phyloP scores from a whole-genome alignment of 2,797 vertebrate species.

The Stomatorhinus walkeri region DNA sequence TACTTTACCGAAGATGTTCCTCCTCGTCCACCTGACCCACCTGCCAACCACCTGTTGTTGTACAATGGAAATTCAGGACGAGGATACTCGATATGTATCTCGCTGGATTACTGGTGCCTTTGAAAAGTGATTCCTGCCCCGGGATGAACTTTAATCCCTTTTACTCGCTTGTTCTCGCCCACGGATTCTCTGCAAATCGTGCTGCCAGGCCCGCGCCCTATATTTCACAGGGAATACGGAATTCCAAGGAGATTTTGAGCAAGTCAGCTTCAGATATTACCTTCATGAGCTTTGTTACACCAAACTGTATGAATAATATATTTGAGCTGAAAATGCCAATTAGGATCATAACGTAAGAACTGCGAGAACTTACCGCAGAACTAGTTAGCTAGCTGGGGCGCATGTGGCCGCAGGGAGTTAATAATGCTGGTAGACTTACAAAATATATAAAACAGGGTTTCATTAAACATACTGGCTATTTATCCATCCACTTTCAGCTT shows the following conservation, averaged over 20 bases:
- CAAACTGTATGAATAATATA: conserved; percentile 11
- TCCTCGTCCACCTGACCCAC: background rate
- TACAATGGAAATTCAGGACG: background rate
- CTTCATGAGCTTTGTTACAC: background rate
- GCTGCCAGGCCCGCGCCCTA: background rate
- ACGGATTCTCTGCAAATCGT: background rate
- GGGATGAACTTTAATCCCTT: background rate
- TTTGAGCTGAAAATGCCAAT: background rate
- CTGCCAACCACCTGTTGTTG: background rate
- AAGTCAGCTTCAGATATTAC: background rate
- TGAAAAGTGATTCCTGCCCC: background rate
- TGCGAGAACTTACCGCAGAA: background rate
- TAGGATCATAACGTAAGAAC: background rate
- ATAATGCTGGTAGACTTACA: background rate
- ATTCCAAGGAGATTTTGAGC: background rate
- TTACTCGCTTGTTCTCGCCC: background rate
- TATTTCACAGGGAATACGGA: background rate
- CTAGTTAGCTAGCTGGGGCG: background rate
- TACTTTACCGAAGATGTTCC: background rate
- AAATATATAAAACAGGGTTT: background rate
- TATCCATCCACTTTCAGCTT: background rate
- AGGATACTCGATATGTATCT: background rate
- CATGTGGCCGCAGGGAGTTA: background rate
- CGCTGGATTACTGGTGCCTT: background rate
- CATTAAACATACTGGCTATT: background rate